phyloP scores from a whole-genome alignment of 2,888 invertebrate genomes.

The Troilus luridus region DNA sequence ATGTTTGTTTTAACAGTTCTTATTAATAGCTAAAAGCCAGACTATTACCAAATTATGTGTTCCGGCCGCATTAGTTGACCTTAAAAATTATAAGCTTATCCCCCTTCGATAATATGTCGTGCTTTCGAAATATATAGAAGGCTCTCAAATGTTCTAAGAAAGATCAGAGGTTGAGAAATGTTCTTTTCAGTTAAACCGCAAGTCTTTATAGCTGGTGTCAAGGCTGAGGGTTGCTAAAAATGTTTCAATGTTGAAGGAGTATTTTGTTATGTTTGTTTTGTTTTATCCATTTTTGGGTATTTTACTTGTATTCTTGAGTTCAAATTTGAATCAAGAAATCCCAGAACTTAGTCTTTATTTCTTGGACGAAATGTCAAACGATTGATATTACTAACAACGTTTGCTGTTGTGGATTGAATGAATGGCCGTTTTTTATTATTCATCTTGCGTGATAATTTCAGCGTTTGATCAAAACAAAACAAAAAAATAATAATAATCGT shows the following conservation, averaged over 20 bases:
- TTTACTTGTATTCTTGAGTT: neutral
- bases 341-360: too few relatives aligned
- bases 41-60: neutral
- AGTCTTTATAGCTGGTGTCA: neutral
- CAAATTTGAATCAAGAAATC: too few relatives aligned
- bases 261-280: neutral
- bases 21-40: neutral
- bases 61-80: neutral
- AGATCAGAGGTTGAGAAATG: neutral
- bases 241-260: neutral
- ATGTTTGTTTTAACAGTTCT: neutral
- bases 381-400: too few relatives aligned
- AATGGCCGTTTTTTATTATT: too few relatives aligned
- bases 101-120: neutral
- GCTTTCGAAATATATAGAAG: neutral
- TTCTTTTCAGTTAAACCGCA: neutral
- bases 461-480: too few relatives aligned
- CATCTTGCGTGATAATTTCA: too few relatives aligned
- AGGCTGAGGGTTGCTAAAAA: neutral
- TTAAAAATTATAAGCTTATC: neutral
- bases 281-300: neutral
- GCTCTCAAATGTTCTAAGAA: neutral
- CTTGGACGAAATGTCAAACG: too few relatives aligned
- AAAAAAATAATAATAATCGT: too few relatives aligned
- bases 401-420: too few relatives aligned